Evolutionary conservation across 2,113 vertebrate species (phyloP).

Genomic region (Odobenus rosmarus): DNA sequence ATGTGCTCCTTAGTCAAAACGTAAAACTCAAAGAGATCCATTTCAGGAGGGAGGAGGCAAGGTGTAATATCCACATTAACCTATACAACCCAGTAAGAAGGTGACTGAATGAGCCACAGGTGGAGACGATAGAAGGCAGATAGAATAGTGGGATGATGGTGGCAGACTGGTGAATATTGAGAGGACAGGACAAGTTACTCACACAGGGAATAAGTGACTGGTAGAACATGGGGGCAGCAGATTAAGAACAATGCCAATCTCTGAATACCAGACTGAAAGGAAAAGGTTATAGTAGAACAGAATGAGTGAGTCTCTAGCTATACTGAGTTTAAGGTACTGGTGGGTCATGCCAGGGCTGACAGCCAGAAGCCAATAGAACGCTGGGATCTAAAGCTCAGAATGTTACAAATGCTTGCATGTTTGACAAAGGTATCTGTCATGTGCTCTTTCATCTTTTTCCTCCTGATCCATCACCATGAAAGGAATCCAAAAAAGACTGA

Average conservation of each 20-base stretch:
- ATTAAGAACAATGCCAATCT: background rate
- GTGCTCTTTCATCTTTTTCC: background rate
- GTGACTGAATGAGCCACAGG: background rate
- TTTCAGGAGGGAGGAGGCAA: background rate
- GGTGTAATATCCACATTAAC: background rate
- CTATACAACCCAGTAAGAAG: background rate
- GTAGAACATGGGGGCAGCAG: rapidly evolving
- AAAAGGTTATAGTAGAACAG: background rate
- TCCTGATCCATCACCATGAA: background rate
- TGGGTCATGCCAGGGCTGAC: background rate
- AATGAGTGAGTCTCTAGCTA: background rate
- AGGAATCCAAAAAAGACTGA: background rate
- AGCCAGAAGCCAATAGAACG: background rate
- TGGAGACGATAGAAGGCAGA: background rate
- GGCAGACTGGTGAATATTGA: background rate
- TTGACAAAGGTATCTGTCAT: background rate
- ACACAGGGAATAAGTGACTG: background rate
- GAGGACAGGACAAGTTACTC: background rate
- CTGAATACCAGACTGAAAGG: background rate
- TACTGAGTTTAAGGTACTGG: background rate
- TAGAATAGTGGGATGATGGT: rapidly evolving
- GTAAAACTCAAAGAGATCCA: background rate
- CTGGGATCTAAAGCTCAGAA: background rate
- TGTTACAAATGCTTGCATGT: background rate
- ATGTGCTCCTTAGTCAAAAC: background rate